Evolutionary conservation across 1,140 invertebrate species (phyloP), one percentile per base, ranked within the genome.

Genomic region (Drosophila mojavensis): DNA sequence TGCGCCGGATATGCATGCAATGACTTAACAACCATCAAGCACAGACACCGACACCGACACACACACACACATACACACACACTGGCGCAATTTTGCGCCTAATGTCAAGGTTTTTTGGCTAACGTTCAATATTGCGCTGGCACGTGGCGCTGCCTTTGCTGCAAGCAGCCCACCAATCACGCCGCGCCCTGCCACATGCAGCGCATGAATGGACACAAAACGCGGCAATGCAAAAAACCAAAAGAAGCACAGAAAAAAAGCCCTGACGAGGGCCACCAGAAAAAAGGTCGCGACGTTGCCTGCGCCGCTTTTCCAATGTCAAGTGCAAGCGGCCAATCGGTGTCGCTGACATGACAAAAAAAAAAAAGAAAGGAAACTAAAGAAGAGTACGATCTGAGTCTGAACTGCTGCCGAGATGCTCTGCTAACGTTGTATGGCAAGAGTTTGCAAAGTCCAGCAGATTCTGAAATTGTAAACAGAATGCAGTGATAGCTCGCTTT

Each of bases 41-140:
- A 69, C 41, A 56, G 60, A 48, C 51, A 47, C 51, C 41, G 43
- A 41, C 51, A 24, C 20, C 20, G 20, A n/a, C 30, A 26, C 15
- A 56, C 53, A 15, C 62, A 45, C 53, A 15, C 36, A 47, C 17
- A 48, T 39, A 47, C 41, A 48, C 10, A 39, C 20, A 50, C 4
- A 13, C 39, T 47, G 10, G 5, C n/a, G 9, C 13, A 11, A 43
- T 64, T 41, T 55, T 43, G 47, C 36, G 66, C 60, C 71, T 86
- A 89, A 89, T 84, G 84, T 89, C 84, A 89, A 89, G 84, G 84
- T 81, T 89, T 78, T 78, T 83, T 83, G 79, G 79, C 68, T 75
- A 61, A 67, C 78, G 70, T 41, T 81, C 70, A 76, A 79, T 80
- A 67, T 39, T 78, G 70, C 82, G 61, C 58, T 69, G 54, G 63